These are phyloP conservation scores for Allenopithecus nigroviridis DNA, from an alignment of 2,797 vertebrate species.

Conservation along the genomic window DNA sequence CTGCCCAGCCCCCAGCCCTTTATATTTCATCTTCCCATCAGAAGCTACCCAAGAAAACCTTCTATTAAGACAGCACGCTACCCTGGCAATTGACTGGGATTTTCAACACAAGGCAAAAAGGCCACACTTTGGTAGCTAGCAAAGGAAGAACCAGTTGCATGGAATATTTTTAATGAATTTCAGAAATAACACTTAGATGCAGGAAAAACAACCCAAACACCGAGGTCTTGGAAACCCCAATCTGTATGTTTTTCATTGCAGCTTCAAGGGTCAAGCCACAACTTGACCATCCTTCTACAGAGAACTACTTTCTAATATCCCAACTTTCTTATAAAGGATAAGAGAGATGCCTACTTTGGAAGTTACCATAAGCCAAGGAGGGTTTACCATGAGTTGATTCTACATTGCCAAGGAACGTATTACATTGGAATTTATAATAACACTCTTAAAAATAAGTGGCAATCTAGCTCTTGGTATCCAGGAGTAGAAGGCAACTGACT, in stretches of 20 bases:
- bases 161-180: constrained; percentile 42
- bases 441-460: background rate
- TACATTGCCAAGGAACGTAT: background rate
- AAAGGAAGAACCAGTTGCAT: background rate
- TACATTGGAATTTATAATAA: background rate
- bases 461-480: background rate
- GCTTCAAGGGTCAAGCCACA: background rate
- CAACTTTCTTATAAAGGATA: background rate
- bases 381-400: background rate
- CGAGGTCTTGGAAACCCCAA: background rate
- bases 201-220: background rate
- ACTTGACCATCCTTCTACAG: background rate
- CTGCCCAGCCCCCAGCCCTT: background rate
- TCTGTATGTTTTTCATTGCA: background rate
- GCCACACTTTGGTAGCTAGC: background rate
- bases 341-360: background rate
- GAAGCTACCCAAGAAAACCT: background rate
- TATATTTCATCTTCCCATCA: background rate
- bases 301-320: background rate
- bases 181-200: constrained; percentile 22
- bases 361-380: background rate
- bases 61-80: rapidly evolving
- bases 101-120: constrained; percentile 44
- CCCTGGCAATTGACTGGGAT: background rate
- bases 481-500: background rate